Conservation (phyloP, 2,113 vertebrate species). For the Puntigrus tetrazona region DNA sequence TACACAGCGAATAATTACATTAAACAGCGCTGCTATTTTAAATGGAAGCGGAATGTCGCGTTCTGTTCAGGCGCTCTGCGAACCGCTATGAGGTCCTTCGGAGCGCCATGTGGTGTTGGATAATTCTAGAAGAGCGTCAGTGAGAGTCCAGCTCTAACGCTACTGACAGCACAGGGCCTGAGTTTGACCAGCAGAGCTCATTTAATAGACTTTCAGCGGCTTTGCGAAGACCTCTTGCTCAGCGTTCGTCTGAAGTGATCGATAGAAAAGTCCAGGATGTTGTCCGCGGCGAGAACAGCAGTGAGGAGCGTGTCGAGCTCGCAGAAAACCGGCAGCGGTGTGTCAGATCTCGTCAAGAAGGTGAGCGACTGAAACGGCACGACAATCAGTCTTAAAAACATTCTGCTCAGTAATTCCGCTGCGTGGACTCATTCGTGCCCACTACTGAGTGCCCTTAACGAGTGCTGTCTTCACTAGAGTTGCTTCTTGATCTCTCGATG, state of each 20-base stretch:
- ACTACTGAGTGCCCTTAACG: neutral
- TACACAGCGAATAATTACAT: neutral
- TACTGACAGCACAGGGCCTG: neutral
- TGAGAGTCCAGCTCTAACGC: neutral
- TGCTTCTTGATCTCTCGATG: no score
- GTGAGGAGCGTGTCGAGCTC: constrained; percentile 64
- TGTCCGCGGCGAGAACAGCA: constrained; percentile 64
- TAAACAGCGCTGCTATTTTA: neutral
- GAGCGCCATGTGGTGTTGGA: constrained; percentile 36
- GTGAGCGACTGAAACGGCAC: constrained; percentile 60
- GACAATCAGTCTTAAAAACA: no score
- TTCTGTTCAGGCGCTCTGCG: constrained; percentile 13
- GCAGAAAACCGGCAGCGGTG: constrained; percentile 45
- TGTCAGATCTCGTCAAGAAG: constrained; percentile 69
- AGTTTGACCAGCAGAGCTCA: neutral
- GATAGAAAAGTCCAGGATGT: constrained; percentile 60
- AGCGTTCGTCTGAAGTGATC: neutral
- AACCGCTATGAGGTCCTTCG: neutral
- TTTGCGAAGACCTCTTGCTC: neutral
- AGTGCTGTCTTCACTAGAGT: no score
- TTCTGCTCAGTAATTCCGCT: no score
- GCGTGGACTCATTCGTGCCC: no score
- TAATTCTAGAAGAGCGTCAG: constrained; percentile 29
- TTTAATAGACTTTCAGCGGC: neutral
- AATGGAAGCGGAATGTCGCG: neutral